Conservation (phyloP, 2,113 vertebrate species). For the Daubentonia madagascariensis region DNA sequence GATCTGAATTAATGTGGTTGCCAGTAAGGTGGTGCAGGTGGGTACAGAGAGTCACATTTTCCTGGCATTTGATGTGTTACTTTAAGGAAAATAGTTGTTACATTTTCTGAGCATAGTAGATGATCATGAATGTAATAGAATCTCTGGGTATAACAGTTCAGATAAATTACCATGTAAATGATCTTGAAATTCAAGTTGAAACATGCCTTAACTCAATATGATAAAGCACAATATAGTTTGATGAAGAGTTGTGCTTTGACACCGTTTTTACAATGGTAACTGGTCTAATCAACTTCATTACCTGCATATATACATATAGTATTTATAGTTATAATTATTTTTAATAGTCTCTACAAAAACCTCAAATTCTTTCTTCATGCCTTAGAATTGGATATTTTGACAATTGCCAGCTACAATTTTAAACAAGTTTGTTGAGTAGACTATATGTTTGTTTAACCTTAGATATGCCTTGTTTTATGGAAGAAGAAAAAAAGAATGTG, state of each 20-base stretch:
- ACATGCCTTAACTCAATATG: neutral
- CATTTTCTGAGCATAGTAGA: constrained; percentile 10
- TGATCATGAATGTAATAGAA: neutral
- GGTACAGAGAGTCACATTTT: constrained; percentile 28
- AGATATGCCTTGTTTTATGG: neutral
- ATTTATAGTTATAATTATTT: constrained; percentile 35
- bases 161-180: neutral
- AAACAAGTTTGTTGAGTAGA: neutral
- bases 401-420: neutral
- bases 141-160: constrained; percentile 1
- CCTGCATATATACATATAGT: neutral
- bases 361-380: neutral
- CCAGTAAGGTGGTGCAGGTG: constrained; percentile 14
- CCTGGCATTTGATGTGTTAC: neutral
- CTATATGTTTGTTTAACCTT: constrained; percentile 25
- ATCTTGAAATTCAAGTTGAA: constrained; percentile 50
- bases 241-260: neutral
- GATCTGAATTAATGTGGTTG: constrained; percentile 28
- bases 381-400: constrained; percentile 40
- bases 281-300: neutral
- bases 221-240: neutral
- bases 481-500: neutral
- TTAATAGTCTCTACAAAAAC: constrained; percentile 16
- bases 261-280: neutral
- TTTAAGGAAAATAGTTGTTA: constrained; percentile 50